phyloP scores from a whole-genome alignment of 2,888 invertebrate genomes.

The Acleris sparsana region DNA sequence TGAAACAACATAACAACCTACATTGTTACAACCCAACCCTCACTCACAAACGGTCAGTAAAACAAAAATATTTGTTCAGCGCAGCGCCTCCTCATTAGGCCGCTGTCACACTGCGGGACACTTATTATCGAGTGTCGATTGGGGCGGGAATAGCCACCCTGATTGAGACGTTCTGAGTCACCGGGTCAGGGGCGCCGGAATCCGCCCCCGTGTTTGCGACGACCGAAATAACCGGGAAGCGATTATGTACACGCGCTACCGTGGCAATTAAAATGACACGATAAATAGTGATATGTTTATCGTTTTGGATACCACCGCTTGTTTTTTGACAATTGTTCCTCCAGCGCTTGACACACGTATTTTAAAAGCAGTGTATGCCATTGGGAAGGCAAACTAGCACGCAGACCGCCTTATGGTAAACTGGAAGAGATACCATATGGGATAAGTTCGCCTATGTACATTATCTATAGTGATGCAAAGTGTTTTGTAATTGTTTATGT shows the following conservation, averaged over 20 bases:
- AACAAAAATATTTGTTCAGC: constrained; percentile 30
- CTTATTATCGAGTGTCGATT: constrained; percentile 54
- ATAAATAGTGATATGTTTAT: not conserved
- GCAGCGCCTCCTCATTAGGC: constrained; percentile 22
- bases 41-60: constrained; percentile 13
- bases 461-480: too few species aligned
- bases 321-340: too few species aligned
- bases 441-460: too few species aligned
- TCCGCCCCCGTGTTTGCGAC: constrained; percentile 61
- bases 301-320: too few species aligned
- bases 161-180: constrained; percentile 74
- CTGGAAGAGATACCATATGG: too few species aligned
- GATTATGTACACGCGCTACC: not conserved
- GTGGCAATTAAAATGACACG: not conserved
- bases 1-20: not conserved
- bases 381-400: too few species aligned
- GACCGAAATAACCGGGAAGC: constrained; percentile 23
- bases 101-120: constrained; percentile 35
- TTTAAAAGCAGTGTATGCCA: too few species aligned
- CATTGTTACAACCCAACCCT: not conserved
- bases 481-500: too few species aligned
- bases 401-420: too few species aligned
- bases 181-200: constrained; percentile 71
- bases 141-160: constrained; percentile 41
- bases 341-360: too few species aligned